These are phyloP conservation scores for Metaphire vulgaris DNA, from an alignment of 1,140 invertebrate genomes.

Conservation along the genomic window DNA sequence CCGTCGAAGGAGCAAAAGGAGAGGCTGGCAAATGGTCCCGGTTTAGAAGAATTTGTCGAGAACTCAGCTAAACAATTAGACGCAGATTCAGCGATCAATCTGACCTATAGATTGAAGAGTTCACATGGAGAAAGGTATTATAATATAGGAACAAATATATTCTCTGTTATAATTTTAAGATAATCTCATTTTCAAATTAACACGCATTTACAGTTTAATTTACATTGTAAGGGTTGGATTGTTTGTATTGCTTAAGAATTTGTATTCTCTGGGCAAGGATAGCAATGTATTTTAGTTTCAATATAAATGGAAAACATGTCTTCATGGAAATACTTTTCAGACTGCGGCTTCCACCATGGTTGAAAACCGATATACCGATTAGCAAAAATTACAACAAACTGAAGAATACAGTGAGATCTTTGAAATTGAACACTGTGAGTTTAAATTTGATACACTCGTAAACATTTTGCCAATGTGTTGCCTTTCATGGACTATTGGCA, in stretches of 20 bases:
- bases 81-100: not conserved
- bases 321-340: too few species aligned
- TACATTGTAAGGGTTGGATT: too few species aligned
- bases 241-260: too few species aligned
- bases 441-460: not conserved
- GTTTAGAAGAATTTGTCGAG: not conserved
- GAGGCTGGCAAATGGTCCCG: not conserved
- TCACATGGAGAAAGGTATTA: not conserved
- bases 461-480: not conserved
- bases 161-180: too few species aligned
- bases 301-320: too few species aligned
- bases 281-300: too few species aligned
- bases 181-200: too few species aligned
- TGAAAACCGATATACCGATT: slow-evolving; percentile 89
- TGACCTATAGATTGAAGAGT: not conserved
- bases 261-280: too few species aligned
- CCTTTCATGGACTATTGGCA: not conserved
- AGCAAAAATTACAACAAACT: slow-evolving; percentile 76
- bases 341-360: slow-evolving; percentile 86
- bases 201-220: too few species aligned
- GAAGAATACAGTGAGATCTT: slow-evolving; percentile 74
- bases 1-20: not conserved
- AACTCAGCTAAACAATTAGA: not conserved
- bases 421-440: slow-evolving; percentile 82
- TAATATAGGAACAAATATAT: too few species aligned